Conservation (phyloP, 2,797 vertebrate species). For the Aldrovandia affinis region DNA sequence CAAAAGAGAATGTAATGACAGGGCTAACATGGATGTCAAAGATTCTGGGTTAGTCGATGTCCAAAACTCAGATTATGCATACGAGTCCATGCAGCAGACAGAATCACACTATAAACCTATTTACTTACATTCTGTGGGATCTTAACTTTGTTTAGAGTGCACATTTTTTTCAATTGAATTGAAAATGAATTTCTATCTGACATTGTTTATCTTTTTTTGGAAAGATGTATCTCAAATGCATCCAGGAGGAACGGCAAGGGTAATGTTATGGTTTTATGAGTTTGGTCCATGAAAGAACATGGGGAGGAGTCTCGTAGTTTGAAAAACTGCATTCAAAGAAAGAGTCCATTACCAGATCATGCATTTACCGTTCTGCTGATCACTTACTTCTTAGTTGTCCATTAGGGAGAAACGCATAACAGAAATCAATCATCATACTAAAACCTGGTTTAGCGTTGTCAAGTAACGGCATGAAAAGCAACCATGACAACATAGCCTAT, state of each 20-base stretch:
- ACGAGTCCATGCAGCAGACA: not conserved
- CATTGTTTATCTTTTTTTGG: not conserved
- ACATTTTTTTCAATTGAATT: not conserved
- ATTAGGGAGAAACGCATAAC: not conserved
- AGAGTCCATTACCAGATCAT: not conserved
- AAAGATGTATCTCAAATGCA: not conserved
- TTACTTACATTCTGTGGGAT: no score
- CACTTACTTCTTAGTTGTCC: not conserved
- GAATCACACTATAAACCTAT: not conserved
- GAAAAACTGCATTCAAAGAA: not conserved
- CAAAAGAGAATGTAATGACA: not conserved
- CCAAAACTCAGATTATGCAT: not conserved
- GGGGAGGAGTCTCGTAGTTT: no score
- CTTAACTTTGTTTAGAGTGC: not conserved
- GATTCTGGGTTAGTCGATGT: not conserved
- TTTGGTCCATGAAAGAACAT: no score
- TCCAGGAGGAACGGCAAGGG: no score
- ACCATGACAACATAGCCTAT: not conserved
- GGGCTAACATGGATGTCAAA: not conserved
- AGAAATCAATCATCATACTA: not conserved
- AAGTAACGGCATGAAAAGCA: not conserved
- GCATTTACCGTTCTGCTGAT: not conserved
- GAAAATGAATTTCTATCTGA: not conserved
- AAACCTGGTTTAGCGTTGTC: not conserved
- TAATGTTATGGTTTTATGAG: no score